Percentiles rank a stretch among this genome's conserved stretches.
Evolutionary conservation across 2,113 vertebrate genomes (phyloP).

Genomic region (Egretta garzetta): DNA sequence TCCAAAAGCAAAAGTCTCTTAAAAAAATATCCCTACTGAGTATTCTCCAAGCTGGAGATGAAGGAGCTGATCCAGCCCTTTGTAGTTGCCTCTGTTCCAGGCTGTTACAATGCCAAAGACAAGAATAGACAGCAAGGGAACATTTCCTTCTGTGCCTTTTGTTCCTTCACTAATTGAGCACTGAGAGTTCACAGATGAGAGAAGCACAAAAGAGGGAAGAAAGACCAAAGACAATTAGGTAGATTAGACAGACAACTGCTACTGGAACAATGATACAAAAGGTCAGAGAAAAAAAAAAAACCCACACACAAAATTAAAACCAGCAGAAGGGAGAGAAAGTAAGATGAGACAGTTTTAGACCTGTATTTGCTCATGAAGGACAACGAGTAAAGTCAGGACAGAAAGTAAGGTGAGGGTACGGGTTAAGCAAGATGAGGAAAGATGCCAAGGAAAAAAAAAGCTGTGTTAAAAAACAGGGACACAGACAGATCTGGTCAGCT

Average conservation of each 20-base stretch:
- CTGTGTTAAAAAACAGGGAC: neutral
- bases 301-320: neutral
- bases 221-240: constrained; percentile 55
- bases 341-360: neutral
- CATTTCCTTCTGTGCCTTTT: constrained; percentile 49
- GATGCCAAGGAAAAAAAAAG: neutral
- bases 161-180: constrained; percentile 34
- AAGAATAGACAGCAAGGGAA: constrained; percentile 49
- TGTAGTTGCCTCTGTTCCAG: constrained; percentile 17
- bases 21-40: neutral
- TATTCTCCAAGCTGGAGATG: neutral
- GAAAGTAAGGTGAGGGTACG: neutral
- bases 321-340: neutral
- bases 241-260: constrained; percentile 52
- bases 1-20: neutral
- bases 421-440: neutral
- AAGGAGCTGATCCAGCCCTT: constrained; percentile 29
- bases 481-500: neutral
- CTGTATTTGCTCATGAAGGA: neutral
- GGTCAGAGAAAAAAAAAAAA: neutral
- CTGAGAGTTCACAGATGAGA: constrained; percentile 45
- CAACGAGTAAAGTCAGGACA: neutral
- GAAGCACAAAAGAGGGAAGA: neutral
- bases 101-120: constrained; percentile 27
- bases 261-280: constrained; percentile 6